These are phyloP conservation scores for Eueides isabella DNA, from an alignment of 1,140 invertebrate species.

Conservation along the genomic window DNA sequence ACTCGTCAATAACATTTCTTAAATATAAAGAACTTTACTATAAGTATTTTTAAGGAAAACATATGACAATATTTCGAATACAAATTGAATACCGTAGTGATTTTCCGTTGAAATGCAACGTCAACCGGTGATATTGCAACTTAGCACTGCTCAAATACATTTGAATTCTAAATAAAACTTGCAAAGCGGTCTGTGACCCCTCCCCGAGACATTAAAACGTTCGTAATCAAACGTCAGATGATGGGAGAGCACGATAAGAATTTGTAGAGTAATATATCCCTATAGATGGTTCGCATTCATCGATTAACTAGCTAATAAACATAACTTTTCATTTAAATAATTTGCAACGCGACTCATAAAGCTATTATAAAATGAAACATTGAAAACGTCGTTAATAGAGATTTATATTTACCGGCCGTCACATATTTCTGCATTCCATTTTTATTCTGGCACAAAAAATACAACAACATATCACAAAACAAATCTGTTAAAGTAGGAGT, in stretches of 20 bases:
- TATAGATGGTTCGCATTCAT: neutral
- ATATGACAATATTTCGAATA: constrained; percentile 7
- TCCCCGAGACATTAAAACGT: constrained; percentile 28
- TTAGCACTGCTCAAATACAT: constrained; percentile 25
- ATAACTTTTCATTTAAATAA: constrained; percentile 3
- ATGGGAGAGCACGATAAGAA: constrained; percentile 27
- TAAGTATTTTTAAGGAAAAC: neutral
- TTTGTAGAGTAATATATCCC: constrained; percentile 13
- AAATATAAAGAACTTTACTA: neutral
- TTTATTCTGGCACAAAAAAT: neutral
- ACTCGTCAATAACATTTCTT: constrained; percentile 16
- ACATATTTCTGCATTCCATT: neutral
- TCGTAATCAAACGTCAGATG: constrained; percentile 35
- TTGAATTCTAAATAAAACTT: constrained; percentile 29
- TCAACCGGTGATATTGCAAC: constrained; percentile 30
- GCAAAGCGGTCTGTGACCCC: constrained; percentile 30
- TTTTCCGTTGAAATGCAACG: constrained; percentile 19
- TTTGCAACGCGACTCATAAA: neutral
- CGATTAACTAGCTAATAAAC: constrained; percentile 3
- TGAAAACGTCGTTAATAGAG: constrained; percentile 11
- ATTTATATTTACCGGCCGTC: neutral
- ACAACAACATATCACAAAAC: constrained; percentile 24
- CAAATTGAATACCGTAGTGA: constrained; percentile 12
- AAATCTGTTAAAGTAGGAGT: constrained; percentile 26
- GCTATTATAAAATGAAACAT: constrained; percentile 5